A percentile compares a stretch with the other conserved stretches of the same genome.
phyloP scores from a whole-genome alignment of 1,140 invertebrate species.

The Drosophila bifasciata region DNA sequence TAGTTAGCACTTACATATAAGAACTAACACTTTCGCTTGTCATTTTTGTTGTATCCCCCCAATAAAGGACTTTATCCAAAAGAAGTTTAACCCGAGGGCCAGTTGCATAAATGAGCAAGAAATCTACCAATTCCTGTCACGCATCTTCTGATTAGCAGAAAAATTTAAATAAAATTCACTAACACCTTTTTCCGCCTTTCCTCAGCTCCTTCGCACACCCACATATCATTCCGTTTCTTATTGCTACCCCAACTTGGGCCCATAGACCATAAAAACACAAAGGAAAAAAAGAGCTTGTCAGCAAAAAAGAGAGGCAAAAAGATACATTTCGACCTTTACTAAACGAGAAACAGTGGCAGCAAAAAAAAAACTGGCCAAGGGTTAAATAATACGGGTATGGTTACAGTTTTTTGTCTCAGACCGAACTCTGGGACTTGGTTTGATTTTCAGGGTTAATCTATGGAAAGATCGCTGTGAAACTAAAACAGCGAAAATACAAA shows the following conservation, averaged over 20 bases:
- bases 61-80: constrained; percentile 79
- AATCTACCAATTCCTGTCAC: constrained; percentile 60
- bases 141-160: constrained; percentile 76
- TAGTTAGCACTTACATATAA: constrained; percentile 58
- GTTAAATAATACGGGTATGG: constrained; percentile 12
- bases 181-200: constrained; percentile 53
- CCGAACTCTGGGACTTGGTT: too few species aligned
- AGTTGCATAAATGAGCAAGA: constrained; percentile 27
- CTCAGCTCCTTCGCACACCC: constrained; percentile 2
- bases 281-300: constrained; percentile 53
- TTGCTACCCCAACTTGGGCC: background rate
- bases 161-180: constrained; percentile 82
- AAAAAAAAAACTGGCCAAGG: constrained; percentile 37
- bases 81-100: constrained; percentile 20
- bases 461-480: too few species aligned
- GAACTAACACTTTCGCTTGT: constrained; percentile 36
- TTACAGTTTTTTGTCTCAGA: too few species aligned
- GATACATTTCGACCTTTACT: constrained; percentile 48
- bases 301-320: constrained; percentile 53
- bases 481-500: too few species aligned
- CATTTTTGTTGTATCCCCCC: constrained; percentile 58
- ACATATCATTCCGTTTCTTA: background rate
- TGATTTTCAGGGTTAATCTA: too few species aligned
- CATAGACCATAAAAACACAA: constrained; percentile 61
- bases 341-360: constrained; percentile 3